Base-by-base conservation (phyloP, 2,797 vertebrate genomes). In the Glyptemys insculpta region DNA sequence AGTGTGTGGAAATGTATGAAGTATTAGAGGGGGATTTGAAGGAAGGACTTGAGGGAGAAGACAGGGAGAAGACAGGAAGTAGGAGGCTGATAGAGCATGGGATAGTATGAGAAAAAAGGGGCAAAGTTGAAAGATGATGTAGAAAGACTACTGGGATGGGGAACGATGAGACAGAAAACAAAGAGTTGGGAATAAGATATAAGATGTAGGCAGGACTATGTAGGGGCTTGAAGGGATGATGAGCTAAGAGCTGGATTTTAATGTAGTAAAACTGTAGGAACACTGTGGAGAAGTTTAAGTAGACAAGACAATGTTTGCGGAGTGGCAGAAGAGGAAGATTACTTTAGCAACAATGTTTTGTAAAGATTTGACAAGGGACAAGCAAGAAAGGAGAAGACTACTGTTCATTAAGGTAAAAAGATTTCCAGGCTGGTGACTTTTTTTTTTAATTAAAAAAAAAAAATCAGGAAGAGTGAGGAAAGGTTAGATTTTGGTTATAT, bases 351-450 rank as follows among this genome's bases (percentile, higher is more conserved):
- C 56, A 86, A 88, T 92, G 47, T 86, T 80, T 81, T 12, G 74
- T n/a, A 81, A 94, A 96, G 92, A 89, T 92, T 86, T 18, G 72
- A 74, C 29, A 92, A 81, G n/a, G 27, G 86, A 93, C 23, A 49
- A 34, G 15, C 83, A 89, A 44, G 37, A 65, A 34, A 80, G 37
- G 10, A 79, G 14, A 93, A 89, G 12, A 29, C 25, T 25, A 6
- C 12, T 25, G 23, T 76, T 76, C 27, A 76, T 29, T 12, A 44
- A 76, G 44, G 41, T 47, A 76, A 47, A 76, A 76, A 44, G 41
- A 44, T 74, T 44, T 74, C 23, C 21, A 74, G 21, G 41, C 47
- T 76, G 41, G 41, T 76, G 41, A 47, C 41, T 2, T 5, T 23
- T 19, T 11, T 37, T 72, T 72, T 72, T 37, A 52, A 74, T 23